Evolutionary conservation across 2,888 invertebrate species (phyloP), one percentile per base, ranked within the genome.

Genomic region (Pinctada fucata): DNA sequence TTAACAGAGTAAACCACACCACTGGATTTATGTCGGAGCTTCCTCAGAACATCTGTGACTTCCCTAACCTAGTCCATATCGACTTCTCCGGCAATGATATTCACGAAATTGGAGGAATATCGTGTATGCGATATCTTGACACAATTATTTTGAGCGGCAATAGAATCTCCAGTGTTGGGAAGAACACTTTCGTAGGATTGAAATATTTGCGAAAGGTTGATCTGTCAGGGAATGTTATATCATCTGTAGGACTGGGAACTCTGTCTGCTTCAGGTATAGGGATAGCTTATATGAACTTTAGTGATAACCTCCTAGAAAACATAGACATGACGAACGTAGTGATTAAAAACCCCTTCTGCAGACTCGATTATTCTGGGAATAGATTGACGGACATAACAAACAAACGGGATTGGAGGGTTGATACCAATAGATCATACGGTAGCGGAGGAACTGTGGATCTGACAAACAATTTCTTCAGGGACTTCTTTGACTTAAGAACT

Each of bases 321-420:
- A n/a, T 79, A 16, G 79, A 79, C 64, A 31, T 76, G 5, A 76
- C 76, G 10, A 79, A 79, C 52, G 31, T 72, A 10, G 13, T 79
- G 4, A 16, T 72, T 5, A 66, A 73, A 10, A 58, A 31, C 2
- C 72, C 75, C n/a, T 79, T 79, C 63, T 79, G 76, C 76, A 13
- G n/a, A 6, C n/a, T 51, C 8, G 47, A 75, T 50, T 79, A 48
- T 65, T 72, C 76, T n/a, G 5, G 51, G 16, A 79, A 79, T 31
- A 16, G 50, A 51, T 64, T 79, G 10, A 69, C 47, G 8, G 72
- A 79, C n/a, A 49, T 72, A 0, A 45, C 67, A 2, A 79, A 79
- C 45, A 58, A 63, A 16, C 49, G 47, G 31, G 68, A 49, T 10
- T 72, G 72, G 67, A 51, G 13, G 47, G 58, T 76, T 45, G 65